phyloP scores from a whole-genome alignment of 2,113 vertebrate species.

The Brevimyrus niger region DNA sequence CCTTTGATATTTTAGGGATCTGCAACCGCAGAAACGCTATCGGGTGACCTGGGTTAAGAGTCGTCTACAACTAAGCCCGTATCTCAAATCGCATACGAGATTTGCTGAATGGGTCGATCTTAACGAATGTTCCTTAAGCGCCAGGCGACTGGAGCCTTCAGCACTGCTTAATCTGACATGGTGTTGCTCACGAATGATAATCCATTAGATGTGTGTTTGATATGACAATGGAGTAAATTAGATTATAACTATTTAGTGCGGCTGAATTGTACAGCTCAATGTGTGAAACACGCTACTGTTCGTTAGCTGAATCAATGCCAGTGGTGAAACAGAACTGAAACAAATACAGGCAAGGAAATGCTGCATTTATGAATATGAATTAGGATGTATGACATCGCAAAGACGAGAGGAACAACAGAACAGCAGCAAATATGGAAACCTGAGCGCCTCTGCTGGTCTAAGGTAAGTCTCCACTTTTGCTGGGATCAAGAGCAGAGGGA shows the following conservation, averaged over 20 bases:
- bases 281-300: neutral
- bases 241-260: slow-evolving; percentile 7
- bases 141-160: neutral
- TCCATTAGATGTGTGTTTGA: slow-evolving; percentile 1
- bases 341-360: neutral
- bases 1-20: neutral
- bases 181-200: slow-evolving; percentile 14
- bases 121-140: neutral
- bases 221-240: neutral
- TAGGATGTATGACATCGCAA: neutral
- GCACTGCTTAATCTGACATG: neutral
- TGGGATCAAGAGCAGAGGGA: neutral
- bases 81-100: neutral
- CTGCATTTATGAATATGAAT: neutral
- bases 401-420: neutral
- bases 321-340: neutral
- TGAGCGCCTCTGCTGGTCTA: neutral
- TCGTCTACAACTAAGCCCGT: neutral
- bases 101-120: neutral
- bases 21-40: neutral
- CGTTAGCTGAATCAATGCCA: neutral
- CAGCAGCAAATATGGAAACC: neutral
- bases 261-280: neutral
- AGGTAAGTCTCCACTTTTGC: neutral
- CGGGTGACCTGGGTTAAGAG: neutral